These are phyloP conservation scores for Dermolepida albohirtum DNA, from an alignment of 2,888 invertebrate genomes.

Conservation along the genomic window DNA sequence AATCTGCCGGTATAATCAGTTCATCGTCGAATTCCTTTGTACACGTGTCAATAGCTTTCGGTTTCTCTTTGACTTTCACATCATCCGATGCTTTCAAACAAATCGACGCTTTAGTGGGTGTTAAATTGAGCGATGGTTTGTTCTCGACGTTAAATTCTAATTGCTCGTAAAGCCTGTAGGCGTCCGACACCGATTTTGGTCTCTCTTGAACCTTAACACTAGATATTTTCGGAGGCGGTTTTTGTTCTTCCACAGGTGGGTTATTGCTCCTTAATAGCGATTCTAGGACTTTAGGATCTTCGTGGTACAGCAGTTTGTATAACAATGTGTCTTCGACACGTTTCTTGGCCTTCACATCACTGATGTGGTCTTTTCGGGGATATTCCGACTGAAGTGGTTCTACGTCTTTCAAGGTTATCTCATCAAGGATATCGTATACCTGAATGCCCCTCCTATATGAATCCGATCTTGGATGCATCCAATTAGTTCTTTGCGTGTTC, in stretches of 20 bases:
- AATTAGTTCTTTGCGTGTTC: constrained; percentile 24
- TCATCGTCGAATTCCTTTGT: constrained; percentile 40
- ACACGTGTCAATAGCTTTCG: constrained; percentile 29
- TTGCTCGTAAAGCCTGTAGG: constrained; percentile 42
- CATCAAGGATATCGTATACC: constrained; percentile 49
- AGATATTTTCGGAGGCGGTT: neutral
- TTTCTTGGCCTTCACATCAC: constrained; percentile 33
- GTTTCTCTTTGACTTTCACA: constrained; percentile 2
- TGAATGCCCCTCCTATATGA: constrained; percentile 40
- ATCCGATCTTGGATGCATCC: constrained; percentile 39
- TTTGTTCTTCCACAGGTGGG: neutral
- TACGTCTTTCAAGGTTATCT: constrained; percentile 47
- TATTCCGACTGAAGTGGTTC: constrained; percentile 53
- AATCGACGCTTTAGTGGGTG: constrained; percentile 7
- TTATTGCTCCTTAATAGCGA: constrained; percentile 40
- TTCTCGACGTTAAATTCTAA: constrained; percentile 35
- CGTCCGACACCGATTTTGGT: constrained; percentile 39
- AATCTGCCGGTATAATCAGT: constrained; percentile 24
- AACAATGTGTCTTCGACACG: constrained; percentile 43
- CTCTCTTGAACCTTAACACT: neutral
- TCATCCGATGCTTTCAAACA: constrained; percentile 1
- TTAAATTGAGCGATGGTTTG: neutral
- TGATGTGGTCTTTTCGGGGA: constrained; percentile 49
- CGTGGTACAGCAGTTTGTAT: constrained; percentile 46
- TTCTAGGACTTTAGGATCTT: constrained; percentile 44